These are phyloP conservation scores for Falco concolor DNA, from an alignment of 2,797 vertebrate species.

Conservation along the genomic window DNA sequence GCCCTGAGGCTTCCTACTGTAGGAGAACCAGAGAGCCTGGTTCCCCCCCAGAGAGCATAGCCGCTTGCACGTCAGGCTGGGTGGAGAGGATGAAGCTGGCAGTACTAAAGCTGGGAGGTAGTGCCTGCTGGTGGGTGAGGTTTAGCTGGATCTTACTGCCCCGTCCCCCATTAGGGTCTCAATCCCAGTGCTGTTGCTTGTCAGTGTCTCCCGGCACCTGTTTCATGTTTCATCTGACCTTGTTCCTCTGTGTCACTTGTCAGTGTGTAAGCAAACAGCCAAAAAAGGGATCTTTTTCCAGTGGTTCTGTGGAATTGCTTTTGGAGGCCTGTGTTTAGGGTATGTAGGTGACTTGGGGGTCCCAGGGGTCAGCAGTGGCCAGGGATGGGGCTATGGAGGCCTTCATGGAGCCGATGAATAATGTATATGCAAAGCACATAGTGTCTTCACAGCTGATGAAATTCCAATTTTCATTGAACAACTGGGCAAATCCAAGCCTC, in stretches of 20 bases:
- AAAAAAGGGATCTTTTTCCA: not conserved
- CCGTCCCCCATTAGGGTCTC: not conserved
- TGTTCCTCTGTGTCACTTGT: not conserved
- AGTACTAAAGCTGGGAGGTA: not conserved
- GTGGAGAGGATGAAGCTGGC: not conserved
- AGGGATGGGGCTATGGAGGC: not conserved
- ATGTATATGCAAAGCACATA: no score
- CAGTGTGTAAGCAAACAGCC: not conserved
- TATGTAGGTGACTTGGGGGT: not conserved
- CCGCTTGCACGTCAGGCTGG: not conserved
- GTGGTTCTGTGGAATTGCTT: not conserved
- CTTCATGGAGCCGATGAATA: no score
- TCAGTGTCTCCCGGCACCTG: rapidly evolving
- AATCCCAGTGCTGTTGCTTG: not conserved
- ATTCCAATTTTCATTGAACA: no score
- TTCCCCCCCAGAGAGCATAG: not conserved
- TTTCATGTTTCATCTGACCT: not conserved
- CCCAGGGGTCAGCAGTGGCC: not conserved
- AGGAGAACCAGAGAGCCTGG: not conserved
- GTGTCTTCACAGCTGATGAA: no score
- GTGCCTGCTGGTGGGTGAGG: not conserved
- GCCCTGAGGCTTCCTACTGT: not conserved
- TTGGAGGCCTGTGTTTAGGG: not conserved
- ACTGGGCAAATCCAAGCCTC: no score
- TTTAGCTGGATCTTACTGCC: not conserved